Evolutionary conservation across 2,797 vertebrate genomes (phyloP).

Genomic region (Rhinella marina): DNA sequence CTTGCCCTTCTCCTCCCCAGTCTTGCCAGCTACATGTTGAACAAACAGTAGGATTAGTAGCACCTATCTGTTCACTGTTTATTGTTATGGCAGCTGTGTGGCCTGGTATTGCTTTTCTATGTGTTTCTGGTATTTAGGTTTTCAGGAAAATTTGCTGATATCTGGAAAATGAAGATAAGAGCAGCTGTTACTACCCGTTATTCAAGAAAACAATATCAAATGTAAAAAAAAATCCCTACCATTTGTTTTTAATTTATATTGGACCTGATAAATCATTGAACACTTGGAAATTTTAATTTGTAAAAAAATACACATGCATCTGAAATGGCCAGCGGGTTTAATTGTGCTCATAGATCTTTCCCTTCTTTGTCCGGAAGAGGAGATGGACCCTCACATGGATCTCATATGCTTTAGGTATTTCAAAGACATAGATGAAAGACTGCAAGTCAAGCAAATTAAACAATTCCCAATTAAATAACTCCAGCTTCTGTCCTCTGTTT

Average conservation of each 20-base stretch:
- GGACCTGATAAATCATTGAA: not conserved
- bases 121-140: slow-evolving; percentile 12
- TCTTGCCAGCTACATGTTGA: not conserved
- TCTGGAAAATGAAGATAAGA: slow-evolving; percentile 20
- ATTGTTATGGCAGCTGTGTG: slow-evolving; percentile 52
- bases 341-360: not conserved
- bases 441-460: no score
- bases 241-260: not conserved
- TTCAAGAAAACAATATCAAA: slow-evolving; percentile 9
- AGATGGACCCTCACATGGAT: not conserved
- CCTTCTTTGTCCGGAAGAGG: not conserved
- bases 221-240: not conserved
- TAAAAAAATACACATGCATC: no score
- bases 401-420: no score
- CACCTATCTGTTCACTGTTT: slow-evolving; percentile 41
- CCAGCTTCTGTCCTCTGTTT: no score
- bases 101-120: slow-evolving; percentile 25
- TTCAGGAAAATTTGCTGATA: slow-evolving; percentile 47
- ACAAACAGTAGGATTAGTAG: slow-evolving; percentile 44
- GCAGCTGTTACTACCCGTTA: not conserved
- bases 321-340: not conserved
- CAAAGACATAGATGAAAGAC: no score
- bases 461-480: no score
- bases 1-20: not conserved
- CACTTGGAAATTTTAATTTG: no score